Evolutionary conservation across 2,797 vertebrate genomes (phyloP), one percentile per base, ranked within the genome.

Genomic region (Esox masquinongy): DNA sequence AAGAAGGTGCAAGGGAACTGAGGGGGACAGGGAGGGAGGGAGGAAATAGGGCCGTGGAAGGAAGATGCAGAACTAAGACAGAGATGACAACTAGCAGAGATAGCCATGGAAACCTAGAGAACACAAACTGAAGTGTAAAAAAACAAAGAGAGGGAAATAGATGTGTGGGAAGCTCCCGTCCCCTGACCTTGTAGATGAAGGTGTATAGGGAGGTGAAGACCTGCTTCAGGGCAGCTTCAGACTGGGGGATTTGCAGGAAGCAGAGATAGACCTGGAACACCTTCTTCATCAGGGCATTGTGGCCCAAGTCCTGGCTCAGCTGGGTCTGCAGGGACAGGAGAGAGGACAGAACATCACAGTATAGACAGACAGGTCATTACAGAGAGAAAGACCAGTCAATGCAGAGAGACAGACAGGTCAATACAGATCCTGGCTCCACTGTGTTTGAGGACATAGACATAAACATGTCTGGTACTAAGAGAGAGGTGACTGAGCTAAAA

Each of bases 241-340:
- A 99, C 79, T 99, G 98, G 79, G 98, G 95, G 88, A 98, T 98
- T 91, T 97, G 96, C 87, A 99, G 96, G 83, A 99, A 99, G 88
- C 97, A 97, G 80, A 99, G 87, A 83, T 98, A 96, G 26, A 99
- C 97, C 83, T 98, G 96, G 87, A 99, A 99, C 0, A 99, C 96
- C 47, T 98, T 99, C 93, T 99, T 99, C 97, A 99, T 99, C 88
- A 99, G 92, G 0, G 96, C 97, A 87, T 98, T 99, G 90, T 99
- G 98, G 6, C 98, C 97, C 0, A 97, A 93, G 88, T 99, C 98
- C 6, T 93, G 88, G 84, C 95, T 93, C 15, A 99, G 93, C 82
- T 98, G 98, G 71, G 95, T 96, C 98, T 99, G 90, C 71, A 86
- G 89, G 86, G 78, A 74, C 0, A 86, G 15, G 53, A 19, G 29